These are phyloP conservation scores for Halisarca cf. caerulea DNA, from an alignment of 37 sponge, comb jelly and placozoan genomes.

Conservation along the genomic window DNA sequence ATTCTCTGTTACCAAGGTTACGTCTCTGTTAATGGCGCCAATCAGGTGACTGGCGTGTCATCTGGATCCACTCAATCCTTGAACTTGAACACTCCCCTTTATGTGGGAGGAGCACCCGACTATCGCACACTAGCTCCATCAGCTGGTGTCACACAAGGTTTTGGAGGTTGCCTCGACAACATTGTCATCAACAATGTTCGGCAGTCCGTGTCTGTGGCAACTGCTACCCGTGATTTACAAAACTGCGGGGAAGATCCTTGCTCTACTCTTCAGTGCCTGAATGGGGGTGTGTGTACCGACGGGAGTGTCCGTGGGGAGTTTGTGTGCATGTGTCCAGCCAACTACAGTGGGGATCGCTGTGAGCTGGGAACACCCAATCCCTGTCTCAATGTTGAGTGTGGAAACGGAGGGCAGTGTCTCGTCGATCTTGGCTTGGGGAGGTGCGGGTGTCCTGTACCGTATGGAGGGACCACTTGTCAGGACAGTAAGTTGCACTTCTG, in stretches of 20 bases:
- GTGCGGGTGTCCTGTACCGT: constrained; percentile 14
- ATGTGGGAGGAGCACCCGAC: constrained; percentile 42
- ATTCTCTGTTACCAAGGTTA: neutral
- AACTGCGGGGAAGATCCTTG: constrained; percentile 22
- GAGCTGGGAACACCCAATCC: constrained; percentile 16
- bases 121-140: neutral
- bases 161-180: constrained; percentile 57
- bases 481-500: neutral
- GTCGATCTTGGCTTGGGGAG: neutral
- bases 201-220: neutral
- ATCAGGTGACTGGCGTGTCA: constrained; percentile 35
- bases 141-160: constrained; percentile 8
- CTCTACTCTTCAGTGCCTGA: constrained; percentile 11
- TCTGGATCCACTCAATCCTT: constrained; percentile 31
- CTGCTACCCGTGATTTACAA: neutral
- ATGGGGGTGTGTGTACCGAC: constrained; percentile 52
- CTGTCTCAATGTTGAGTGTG: constrained; percentile 2
- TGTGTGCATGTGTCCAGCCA: constrained; percentile 5
- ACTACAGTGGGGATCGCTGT: constrained; percentile 38
- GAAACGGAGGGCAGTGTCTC: constrained; percentile 43
- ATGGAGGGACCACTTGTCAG: neutral
- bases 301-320: neutral
- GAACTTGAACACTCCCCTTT: constrained; percentile 40
- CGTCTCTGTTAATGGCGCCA: constrained; percentile 31
- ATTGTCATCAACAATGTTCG: constrained; percentile 12